Evolutionary conservation across 2,113 vertebrate species (phyloP).

Genomic region (Turdus rufiventris): DNA sequence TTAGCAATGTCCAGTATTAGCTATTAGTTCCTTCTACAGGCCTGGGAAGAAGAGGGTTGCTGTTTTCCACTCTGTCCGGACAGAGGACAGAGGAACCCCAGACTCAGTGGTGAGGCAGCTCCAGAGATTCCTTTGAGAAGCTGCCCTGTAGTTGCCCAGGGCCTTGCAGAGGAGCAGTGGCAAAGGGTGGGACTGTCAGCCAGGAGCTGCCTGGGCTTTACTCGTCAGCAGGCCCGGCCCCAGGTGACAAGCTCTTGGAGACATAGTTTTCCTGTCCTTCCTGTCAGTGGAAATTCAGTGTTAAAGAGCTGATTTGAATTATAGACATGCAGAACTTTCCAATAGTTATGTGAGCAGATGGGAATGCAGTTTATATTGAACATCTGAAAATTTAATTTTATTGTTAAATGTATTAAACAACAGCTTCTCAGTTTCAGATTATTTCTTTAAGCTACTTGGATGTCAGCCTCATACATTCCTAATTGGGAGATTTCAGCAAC

Average conservation of each 20-base stretch:
- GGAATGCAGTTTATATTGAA: neutral
- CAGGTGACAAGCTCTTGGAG: neutral
- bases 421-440: neutral
- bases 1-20: neutral
- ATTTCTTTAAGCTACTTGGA: neutral
- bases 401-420: neutral
- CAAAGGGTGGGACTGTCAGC: neutral
- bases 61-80: neutral
- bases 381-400: neutral
- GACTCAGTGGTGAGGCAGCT: neutral
- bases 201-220: neutral
- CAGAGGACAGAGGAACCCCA: neutral
- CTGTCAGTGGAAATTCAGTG: neutral
- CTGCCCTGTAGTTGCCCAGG: neutral
- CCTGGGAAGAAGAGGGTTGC: neutral
- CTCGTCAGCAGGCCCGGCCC: no score
- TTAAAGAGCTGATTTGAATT: neutral
- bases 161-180: neutral
- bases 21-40: neutral
- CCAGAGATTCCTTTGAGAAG: neutral
- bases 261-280: neutral
- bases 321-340: neutral
- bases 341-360: neutral
- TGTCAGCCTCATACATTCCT: neutral
- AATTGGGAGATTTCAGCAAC: neutral